A percentile compares a stretch with the other conserved stretches of the same genome.
Conservation (phyloP, 2,888 invertebrate genomes). For the Aproaerema taeniolella region DNA sequence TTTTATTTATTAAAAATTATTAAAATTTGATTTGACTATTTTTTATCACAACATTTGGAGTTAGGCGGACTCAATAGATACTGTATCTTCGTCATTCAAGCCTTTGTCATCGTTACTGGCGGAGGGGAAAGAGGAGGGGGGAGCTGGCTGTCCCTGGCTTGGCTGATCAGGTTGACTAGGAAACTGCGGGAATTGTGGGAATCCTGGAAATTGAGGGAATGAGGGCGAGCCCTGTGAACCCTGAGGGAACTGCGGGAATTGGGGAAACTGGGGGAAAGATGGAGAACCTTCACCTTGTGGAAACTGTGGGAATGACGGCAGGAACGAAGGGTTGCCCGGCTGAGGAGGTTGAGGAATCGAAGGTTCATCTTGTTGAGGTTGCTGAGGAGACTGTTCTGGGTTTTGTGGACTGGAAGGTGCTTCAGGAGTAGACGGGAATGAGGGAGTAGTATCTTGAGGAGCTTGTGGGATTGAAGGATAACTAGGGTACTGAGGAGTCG, state of each 20-base stretch:
- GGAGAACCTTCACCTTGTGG: constrained; percentile 22
- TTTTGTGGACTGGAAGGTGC: background rate
- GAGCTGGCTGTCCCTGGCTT: constrained; percentile 34
- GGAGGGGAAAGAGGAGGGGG: constrained; percentile 44
- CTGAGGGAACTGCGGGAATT: constrained; percentile 28
- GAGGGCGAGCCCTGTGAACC: constrained; percentile 17
- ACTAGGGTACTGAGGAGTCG: constrained; percentile 28
- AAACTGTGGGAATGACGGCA: constrained; percentile 15
- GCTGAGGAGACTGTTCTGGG: constrained; percentile 17
- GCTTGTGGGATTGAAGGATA: constrained; percentile 1
- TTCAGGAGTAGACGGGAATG: constrained; percentile 15
- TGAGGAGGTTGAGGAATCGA: constrained; percentile 11
- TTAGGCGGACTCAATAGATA: constrained; percentile 65
- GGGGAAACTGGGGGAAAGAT: constrained; percentile 28
- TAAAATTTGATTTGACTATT: no score
- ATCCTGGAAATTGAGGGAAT: constrained; percentile 27
- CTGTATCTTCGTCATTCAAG: constrained; percentile 60
- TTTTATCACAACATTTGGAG: no score
- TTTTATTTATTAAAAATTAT: no score
- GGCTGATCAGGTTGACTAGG: constrained; percentile 29
- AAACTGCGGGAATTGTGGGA: constrained; percentile 27
- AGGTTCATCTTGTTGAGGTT: constrained; percentile 6
- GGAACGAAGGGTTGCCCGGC: constrained; percentile 14
- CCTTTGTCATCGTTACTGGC: constrained; percentile 38
- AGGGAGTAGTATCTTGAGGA: constrained; percentile 15